A percentile compares a stretch with the other conserved stretches of the same genome.
Evolutionary conservation across 2,113 vertebrate genomes (phyloP).

Genomic region (Paracanthobrama guichenoti): DNA sequence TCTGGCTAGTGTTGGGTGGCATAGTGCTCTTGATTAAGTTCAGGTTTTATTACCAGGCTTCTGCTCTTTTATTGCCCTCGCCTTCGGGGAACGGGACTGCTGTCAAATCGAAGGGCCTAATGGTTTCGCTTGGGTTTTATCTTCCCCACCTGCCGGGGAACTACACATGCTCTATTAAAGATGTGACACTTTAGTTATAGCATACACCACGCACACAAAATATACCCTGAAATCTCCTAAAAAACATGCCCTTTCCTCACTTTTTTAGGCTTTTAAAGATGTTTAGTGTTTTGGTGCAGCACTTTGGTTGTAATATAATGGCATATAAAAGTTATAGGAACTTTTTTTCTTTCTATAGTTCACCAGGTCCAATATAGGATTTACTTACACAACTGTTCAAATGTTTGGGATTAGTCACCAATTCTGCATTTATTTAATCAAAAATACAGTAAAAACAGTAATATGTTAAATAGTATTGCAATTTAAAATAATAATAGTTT

Average conservation of each 20-base stretch:
- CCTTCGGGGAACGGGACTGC: background rate
- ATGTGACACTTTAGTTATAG: slow-evolving; percentile 18
- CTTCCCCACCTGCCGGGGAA: background rate
- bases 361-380: background rate
- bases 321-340: background rate
- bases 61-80: slow-evolving; percentile 14
- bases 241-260: background rate
- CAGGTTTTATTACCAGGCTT: slow-evolving; percentile 37
- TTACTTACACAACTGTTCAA: background rate
- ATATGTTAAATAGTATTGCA: background rate
- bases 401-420: background rate
- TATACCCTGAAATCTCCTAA: background rate
- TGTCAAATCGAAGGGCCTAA: slow-evolving; percentile 27
- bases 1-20: slow-evolving; percentile 29
- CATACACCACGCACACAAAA: background rate
- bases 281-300: background rate
- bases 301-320: background rate
- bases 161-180: slow-evolving; percentile 18
- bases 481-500: background rate
- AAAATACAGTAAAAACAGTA: background rate
- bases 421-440: background rate
- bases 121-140: slow-evolving; percentile 49
- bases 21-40: slow-evolving; percentile 40
- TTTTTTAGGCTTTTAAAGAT: background rate
- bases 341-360: background rate